A percentile compares a stretch with the other conserved stretches of the same genome.
Evolutionary conservation across 1,140 invertebrate species (phyloP).

Genomic region (Battus philenor): DNA sequence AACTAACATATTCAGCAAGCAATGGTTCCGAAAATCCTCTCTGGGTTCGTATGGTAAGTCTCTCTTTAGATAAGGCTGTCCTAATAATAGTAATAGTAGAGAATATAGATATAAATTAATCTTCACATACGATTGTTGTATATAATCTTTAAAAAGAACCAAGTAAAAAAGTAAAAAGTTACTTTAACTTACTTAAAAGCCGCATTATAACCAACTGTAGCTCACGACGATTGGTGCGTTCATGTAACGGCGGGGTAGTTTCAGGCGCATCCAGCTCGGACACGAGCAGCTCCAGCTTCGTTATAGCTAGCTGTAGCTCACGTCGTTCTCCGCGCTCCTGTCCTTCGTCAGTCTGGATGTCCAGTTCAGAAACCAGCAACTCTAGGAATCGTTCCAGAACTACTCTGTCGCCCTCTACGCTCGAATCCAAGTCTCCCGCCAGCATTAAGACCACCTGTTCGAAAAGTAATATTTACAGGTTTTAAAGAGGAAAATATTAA

Average conservation of each 20-base stretch:
- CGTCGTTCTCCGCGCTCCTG: slow-evolving; percentile 36
- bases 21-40: no score
- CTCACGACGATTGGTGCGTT: slow-evolving; percentile 50
- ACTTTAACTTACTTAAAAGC: slow-evolving; percentile 61
- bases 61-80: no score
- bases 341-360: slow-evolving; percentile 77
- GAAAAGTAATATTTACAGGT: no score
- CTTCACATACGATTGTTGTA: no score
- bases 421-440: slow-evolving; percentile 91
- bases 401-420: slow-evolving; percentile 86
- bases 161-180: no score
- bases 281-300: slow-evolving; percentile 85
- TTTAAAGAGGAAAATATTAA: no score
- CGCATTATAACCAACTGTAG: slow-evolving; percentile 61
- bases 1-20: no score
- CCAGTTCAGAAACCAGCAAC: slow-evolving; percentile 85
- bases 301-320: slow-evolving; percentile 88
- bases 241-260: slow-evolving; percentile 35
- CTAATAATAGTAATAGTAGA: no score
- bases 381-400: slow-evolving; percentile 86
- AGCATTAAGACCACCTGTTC: slow-evolving; percentile 91
- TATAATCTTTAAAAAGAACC: no score
- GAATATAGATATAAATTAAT: no score
- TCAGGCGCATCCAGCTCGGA: slow-evolving; percentile 83
- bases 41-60: no score